Evolutionary conservation across 2,888 invertebrate genomes (phyloP).

Genomic region (Aquatica leii): DNA sequence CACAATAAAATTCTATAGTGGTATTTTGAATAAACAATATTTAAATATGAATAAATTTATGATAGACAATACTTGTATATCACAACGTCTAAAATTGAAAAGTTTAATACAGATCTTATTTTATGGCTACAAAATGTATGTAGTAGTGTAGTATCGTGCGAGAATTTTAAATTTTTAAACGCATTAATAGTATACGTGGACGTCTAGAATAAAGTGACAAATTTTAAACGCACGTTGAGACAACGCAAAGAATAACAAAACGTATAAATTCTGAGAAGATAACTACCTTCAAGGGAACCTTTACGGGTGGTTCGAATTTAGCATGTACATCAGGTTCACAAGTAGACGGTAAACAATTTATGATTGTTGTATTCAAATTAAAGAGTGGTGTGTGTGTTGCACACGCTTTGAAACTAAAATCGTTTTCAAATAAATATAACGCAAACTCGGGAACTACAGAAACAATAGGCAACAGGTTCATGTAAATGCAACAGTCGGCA

Average conservation of each 20-base stretch:
- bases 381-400: constrained; percentile 25
- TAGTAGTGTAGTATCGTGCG: constrained; percentile 8
- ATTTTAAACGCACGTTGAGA: constrained; percentile 21
- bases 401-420: constrained; percentile 23
- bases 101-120: too few species aligned
- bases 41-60: constrained; percentile 6
- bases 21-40: constrained; percentile 42
- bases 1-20: too few species aligned
- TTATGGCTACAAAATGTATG: background rate
- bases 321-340: constrained; percentile 45
- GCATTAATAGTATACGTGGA: constrained; percentile 15
- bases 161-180: constrained; percentile 26
- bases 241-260: constrained; percentile 30
- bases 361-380: constrained; percentile 35
- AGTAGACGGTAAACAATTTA: constrained; percentile 42
- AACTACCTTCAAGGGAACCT: constrained; percentile 25
- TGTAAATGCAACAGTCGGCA: constrained; percentile 42
- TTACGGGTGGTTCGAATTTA: constrained; percentile 46
- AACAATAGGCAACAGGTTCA: constrained; percentile 43
- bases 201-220: constrained; percentile 21
- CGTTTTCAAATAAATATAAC: constrained; percentile 27
- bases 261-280: constrained; percentile 25
- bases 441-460: constrained; percentile 25
- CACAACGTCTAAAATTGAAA: too few species aligned
- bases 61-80: too few species aligned